A percentile compares a stretch with the other conserved stretches of the same genome.
Conservation (phyloP, 1,140 invertebrate genomes). For the Drosophila kohkoa region DNA sequence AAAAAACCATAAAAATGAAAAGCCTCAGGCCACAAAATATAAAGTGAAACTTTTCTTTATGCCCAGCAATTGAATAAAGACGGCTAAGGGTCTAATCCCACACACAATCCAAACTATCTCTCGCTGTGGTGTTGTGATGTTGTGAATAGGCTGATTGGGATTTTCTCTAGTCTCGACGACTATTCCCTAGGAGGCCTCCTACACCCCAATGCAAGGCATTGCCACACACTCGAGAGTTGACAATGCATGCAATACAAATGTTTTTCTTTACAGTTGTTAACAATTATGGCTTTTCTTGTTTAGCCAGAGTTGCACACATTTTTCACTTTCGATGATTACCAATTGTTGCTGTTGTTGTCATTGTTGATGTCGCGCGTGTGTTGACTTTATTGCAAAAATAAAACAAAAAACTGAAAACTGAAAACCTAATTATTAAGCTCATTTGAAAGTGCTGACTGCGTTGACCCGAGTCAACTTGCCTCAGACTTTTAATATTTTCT, state of each 20-base stretch:
- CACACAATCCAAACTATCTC: neutral
- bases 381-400: slow-evolving; percentile 43
- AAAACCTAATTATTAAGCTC: slow-evolving; percentile 41
- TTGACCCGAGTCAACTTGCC: slow-evolving; percentile 35
- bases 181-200: neutral
- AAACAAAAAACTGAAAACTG: slow-evolving; percentile 8
- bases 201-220: slow-evolving; percentile 6
- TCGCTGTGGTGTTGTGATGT: neutral
- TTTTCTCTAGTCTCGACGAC: neutral
- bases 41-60: slow-evolving; percentile 70
- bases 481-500: neutral
- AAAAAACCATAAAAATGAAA: slow-evolving; percentile 12
- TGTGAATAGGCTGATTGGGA: neutral
- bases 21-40: slow-evolving; percentile 17
- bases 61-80: slow-evolving; percentile 63
- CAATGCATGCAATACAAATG: slow-evolving; percentile 44
- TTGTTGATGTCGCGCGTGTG: slow-evolving; percentile 41
- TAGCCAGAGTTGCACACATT: too few relatives aligned
- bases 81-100: slow-evolving; percentile 19
- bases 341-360: too few relatives aligned
- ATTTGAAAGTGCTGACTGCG: slow-evolving; percentile 34
- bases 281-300: slow-evolving; percentile 1
- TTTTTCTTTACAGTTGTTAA: slow-evolving; percentile 36
- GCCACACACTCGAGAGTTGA: slow-evolving; percentile 41
- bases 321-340: too few relatives aligned